A percentile compares a stretch with the other conserved stretches of the same genome.
phyloP scores from a whole-genome alignment of 2,797 vertebrate genomes.

The Furcifer pardalis region DNA sequence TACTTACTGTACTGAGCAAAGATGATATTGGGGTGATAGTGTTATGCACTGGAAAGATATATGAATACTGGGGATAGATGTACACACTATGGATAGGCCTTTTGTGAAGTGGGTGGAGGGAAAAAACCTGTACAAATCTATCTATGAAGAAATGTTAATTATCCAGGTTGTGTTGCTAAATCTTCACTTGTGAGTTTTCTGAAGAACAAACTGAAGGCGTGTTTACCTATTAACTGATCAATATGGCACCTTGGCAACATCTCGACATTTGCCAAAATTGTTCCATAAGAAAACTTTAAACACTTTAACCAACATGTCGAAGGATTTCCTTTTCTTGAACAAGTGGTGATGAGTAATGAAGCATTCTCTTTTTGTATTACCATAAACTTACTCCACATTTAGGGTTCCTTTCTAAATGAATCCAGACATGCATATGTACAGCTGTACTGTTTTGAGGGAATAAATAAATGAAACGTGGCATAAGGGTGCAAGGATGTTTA shows the following conservation, averaged over 20 bases:
- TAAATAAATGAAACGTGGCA: not conserved
- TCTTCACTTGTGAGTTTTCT: not conserved
- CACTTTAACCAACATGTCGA: not conserved
- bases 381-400: not conserved
- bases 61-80: too few species aligned
- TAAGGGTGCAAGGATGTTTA: not conserved
- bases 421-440: constrained; percentile 11
- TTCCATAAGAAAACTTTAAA: not conserved
- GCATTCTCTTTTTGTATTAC: not conserved
- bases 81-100: not conserved
- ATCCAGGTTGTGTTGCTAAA: not conserved
- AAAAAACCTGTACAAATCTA: not conserved
- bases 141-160: not conserved
- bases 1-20: not conserved
- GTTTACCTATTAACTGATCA: not conserved
- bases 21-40: not conserved
- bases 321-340: not conserved
- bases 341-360: constrained; percentile 1
- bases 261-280: not conserved
- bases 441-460: not conserved
- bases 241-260: not conserved
- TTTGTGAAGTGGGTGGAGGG: not conserved
- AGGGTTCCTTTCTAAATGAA: constrained; percentile 6
- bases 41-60: not conserved
- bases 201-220: not conserved